phyloP scores from a whole-genome alignment of 2,797 vertebrate species.

The Momotus momota region DNA sequence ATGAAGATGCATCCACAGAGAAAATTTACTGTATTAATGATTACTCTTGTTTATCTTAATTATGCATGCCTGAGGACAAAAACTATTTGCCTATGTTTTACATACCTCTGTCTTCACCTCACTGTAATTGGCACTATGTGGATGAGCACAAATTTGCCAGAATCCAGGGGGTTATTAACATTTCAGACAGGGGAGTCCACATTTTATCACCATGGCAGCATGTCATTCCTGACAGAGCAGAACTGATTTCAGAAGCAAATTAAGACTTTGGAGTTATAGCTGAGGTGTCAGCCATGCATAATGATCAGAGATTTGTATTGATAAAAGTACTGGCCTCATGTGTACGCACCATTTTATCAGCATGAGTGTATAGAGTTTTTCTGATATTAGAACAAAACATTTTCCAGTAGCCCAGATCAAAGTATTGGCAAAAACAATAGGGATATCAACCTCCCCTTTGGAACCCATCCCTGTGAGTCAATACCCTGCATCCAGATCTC shows the following conservation, averaged over 20 bases:
- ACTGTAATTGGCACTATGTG: not conserved
- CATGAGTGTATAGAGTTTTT: not conserved
- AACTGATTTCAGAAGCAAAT: constrained; percentile 19
- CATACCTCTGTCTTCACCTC: not conserved
- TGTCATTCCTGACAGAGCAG: not conserved
- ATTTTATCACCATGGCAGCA: constrained; percentile 9
- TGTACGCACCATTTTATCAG: not conserved
- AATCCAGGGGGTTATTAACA: not conserved
- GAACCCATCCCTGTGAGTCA: not conserved
- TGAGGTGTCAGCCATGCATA: not conserved
- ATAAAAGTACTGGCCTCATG: not conserved
- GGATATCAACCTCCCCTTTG: not conserved
- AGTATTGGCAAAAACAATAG: not conserved
- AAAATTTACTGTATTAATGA: not conserved
- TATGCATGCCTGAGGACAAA: constrained; percentile 7
- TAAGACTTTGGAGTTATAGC: not conserved
- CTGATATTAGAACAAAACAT: not conserved
- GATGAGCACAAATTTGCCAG: not conserved
- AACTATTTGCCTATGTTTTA: not conserved
- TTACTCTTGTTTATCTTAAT: not conserved
- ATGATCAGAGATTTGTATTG: not conserved
- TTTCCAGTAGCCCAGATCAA: not conserved
- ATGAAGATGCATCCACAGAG: not conserved
- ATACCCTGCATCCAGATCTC: not conserved
- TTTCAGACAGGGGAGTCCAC: not conserved